Conservation (phyloP, 2,113 vertebrate genomes). For the Myodes glareolus region DNA sequence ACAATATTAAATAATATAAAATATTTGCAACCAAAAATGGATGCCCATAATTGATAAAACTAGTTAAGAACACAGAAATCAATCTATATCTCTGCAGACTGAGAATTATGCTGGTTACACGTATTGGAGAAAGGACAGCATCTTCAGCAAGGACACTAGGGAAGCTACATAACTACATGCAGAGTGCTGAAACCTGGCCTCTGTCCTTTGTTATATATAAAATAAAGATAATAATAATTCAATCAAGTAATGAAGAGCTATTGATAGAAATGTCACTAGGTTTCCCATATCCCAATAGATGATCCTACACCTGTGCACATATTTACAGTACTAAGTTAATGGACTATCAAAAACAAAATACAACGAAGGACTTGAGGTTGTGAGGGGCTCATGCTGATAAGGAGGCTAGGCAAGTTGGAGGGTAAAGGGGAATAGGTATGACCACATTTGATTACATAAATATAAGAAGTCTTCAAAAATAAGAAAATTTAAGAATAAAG, state of each 20-base stretch:
- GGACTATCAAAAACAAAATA: neutral
- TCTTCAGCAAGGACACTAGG: neutral
- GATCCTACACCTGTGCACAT: neutral
- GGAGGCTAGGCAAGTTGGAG: neutral
- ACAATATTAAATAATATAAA: neutral
- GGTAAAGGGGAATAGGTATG: neutral
- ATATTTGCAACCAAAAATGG: neutral
- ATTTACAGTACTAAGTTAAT: neutral
- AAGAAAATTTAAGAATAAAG: neutral
- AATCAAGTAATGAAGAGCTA: neutral
- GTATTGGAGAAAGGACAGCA: neutral
- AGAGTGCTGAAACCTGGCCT: neutral
- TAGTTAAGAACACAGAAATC: neutral
- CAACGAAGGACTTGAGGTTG: neutral
- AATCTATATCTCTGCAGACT: neutral
- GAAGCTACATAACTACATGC: neutral
- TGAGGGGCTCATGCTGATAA: neutral
- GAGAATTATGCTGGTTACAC: neutral
- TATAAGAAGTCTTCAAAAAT: neutral
- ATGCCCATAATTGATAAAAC: neutral
- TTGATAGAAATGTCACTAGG: neutral
- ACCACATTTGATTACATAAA: neutral
- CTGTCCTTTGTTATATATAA: neutral
- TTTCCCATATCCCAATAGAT: neutral
- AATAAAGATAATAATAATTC: neutral